These are phyloP conservation scores for Onychostoma macrolepis DNA, from an alignment of 2,113 vertebrate genomes.

Conservation along the genomic window DNA sequence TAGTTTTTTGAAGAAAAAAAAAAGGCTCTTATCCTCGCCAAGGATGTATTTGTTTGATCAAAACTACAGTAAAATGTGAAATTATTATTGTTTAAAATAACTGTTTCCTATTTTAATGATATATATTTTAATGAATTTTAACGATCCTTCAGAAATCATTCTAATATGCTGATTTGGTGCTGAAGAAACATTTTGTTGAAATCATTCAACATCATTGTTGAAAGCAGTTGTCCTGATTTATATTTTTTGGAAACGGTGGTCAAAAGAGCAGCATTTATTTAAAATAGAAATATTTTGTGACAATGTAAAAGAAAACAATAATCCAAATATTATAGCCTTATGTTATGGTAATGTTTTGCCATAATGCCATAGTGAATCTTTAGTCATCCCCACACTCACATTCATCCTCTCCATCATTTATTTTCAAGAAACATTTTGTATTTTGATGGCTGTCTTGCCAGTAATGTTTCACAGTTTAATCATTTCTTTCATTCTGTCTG, in stretches of 20 bases:
- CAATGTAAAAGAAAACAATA: neutral
- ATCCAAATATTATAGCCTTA: neutral
- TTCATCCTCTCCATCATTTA: neutral
- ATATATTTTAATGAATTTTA: no score
- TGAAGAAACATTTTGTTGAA: neutral
- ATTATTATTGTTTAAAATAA: neutral
- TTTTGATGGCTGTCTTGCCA: neutral
- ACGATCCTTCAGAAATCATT: neutral
- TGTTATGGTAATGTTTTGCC: neutral
- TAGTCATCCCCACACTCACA: neutral
- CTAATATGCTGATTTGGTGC: neutral
- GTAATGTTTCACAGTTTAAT: neutral
- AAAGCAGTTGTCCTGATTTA: neutral
- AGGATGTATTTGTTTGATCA: neutral
- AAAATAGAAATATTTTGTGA: neutral
- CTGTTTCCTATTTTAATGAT: neutral
- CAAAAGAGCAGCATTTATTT: neutral
- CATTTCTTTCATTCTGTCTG: neutral
- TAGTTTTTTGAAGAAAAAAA: neutral
- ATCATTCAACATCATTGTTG: neutral
- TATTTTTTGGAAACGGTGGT: neutral
- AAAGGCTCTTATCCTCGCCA: neutral
- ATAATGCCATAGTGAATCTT: neutral
- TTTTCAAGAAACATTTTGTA: neutral
- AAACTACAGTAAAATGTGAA: neutral